phyloP scores from a whole-genome alignment of 2,113 vertebrate genomes.

The Strix uralensis region DNA sequence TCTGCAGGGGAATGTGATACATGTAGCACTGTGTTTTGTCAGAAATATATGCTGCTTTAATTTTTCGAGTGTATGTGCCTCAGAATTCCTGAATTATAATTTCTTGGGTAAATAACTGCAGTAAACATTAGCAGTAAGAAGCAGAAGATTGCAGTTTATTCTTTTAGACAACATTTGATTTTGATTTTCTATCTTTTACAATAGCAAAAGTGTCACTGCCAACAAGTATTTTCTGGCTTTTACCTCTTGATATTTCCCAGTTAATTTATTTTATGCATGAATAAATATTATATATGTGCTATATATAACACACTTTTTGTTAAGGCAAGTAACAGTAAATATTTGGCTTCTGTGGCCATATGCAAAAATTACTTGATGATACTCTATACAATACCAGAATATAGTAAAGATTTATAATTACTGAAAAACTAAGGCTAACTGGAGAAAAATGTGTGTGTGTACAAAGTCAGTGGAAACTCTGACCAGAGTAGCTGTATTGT shows the following conservation, averaged over 20 bases:
- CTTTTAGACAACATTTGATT: neutral
- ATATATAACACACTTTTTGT: neutral
- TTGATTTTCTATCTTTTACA: neutral
- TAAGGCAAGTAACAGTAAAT: neutral
- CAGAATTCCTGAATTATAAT: neutral
- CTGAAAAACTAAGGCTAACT: neutral
- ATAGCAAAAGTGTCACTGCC: neutral
- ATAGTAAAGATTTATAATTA: neutral
- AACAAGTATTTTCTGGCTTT: neutral
- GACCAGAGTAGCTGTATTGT: neutral
- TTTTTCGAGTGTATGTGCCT: neutral
- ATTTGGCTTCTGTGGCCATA: neutral
- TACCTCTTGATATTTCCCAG: neutral
- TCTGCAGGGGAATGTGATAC: neutral
- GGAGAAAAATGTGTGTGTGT: neutral
- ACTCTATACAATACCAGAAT: neutral
- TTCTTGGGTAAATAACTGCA: neutral
- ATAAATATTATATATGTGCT: too few species aligned
- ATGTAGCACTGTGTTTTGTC: neutral
- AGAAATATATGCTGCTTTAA: neutral
- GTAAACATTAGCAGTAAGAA: neutral
- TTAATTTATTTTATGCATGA: too few species aligned
- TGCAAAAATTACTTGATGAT: neutral
- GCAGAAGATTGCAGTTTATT: neutral
- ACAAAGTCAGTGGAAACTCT: neutral